Base-by-base conservation (phyloP, 2,113 vertebrate species). In the Butastur rufipennis region DNA sequence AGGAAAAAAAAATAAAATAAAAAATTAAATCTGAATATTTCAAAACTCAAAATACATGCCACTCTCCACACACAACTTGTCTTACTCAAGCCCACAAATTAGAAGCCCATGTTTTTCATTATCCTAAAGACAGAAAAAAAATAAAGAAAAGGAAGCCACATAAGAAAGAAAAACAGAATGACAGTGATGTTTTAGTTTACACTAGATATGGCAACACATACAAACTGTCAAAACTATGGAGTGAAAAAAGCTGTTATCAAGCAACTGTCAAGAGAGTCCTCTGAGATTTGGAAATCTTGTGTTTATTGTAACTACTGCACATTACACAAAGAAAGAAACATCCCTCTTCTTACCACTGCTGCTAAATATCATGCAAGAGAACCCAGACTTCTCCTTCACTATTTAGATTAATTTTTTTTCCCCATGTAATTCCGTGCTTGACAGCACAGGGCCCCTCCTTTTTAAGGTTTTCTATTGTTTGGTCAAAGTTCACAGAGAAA, bases 101-200 rank as follows among this genome's bases (percentile, higher is more conserved):
- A 98, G 98, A 98, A 98, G 97, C 98, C 97, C 65, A 72, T 98
- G 97, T 97, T 98, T 98, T 98, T 98, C 97, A 98, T 98, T 98
- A 98, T 98, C 95, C 95, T 97, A 96, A 98, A 98, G 98, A 97
- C 95, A 90, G 92, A 80, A 63, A 92, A 91, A 95, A 97, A 95
- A 95, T 61, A 91, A 96, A 97, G 88, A 88, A 97, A 98, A 97
- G 93, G 80, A 98, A 98, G 97, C 94, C 96, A 97, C 96, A 95
- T 94, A 98, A 97, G 98, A 98, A 98, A 97, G 98, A 98, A 98
- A 98, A 98, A 97, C 98, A 98, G 98, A 98, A 98, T 98, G 98
- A 98, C 98, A 98, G 98, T 98, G 98, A 98, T 98, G 98, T 98
- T 98, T 98, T 98, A 98, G 98, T 98, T 98, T 98, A 98, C 97